Evolutionary conservation across 37 sponge, comb jelly and placozoan species (phyloP).

Genomic region (Aplysina aerophoba): DNA sequence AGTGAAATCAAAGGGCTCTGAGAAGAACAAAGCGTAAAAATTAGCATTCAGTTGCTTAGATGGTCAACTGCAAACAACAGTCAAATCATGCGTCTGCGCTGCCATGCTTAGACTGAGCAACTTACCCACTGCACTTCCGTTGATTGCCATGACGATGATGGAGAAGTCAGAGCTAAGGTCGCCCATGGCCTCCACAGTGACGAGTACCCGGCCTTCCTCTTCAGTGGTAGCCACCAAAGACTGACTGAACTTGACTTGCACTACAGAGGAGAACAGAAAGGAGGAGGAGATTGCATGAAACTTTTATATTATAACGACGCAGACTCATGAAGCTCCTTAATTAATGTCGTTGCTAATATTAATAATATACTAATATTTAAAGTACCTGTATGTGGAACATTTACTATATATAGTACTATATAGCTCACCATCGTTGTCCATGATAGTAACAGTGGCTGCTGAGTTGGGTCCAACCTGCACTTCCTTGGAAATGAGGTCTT

Average conservation of each 20-base stretch:
- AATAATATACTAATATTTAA: too few relatives aligned
- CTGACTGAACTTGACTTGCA: conserved; percentile 15
- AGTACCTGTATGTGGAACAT: too few relatives aligned
- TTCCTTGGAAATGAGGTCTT: not conserved
- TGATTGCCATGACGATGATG: conserved; percentile 28
- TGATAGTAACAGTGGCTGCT: not conserved
- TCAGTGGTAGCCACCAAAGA: not conserved
- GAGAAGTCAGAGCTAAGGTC: conserved; percentile 14
- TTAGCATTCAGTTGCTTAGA: not conserved
- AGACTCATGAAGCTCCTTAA: too few relatives aligned
- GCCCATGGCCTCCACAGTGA: conserved; percentile 24
- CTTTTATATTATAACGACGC: too few relatives aligned
- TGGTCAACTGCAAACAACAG: not conserved
- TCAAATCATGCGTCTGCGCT: not conserved
- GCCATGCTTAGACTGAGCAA: not conserved
- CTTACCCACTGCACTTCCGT: conserved; percentile 11
- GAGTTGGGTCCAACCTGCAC: conserved; percentile 1
- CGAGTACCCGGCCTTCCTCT: not conserved
- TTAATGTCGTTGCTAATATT: too few relatives aligned
- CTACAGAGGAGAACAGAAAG: not conserved
- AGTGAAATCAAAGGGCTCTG: conserved; percentile 2
- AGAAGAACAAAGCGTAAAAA: not conserved
- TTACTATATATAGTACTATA: too few relatives aligned
- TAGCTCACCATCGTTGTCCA: conserved; percentile 29
- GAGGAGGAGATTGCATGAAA: not conserved